A percentile compares a stretch with the other conserved stretches of the same genome.
Conservation (phyloP, 2,888 invertebrate genomes). For the Drosophila mercatorum region DNA sequence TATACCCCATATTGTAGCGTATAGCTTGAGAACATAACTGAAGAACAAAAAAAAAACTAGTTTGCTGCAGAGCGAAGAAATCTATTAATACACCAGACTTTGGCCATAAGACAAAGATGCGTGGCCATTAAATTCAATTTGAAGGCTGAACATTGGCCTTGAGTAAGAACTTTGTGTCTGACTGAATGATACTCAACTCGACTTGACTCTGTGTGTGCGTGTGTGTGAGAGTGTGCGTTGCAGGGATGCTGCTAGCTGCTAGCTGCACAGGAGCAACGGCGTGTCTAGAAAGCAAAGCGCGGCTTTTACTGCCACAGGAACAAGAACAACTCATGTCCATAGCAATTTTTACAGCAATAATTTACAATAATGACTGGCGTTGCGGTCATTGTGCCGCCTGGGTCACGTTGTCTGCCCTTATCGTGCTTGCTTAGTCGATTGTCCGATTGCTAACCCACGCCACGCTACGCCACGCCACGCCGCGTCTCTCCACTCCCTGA, state of each 20-base stretch:
- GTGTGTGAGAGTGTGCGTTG: neutral
- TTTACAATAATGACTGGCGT: conserved; percentile 73
- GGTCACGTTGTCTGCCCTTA: conserved; percentile 71
- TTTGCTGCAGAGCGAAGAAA: conserved; percentile 59
- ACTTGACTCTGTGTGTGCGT: neutral
- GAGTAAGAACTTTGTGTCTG: conserved; percentile 51
- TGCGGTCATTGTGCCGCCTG: conserved; percentile 76
- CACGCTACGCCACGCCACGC: neutral
- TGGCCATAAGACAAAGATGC: conserved; percentile 76
- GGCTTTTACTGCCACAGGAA: conserved; percentile 50
- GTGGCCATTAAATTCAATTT: conserved; percentile 80
- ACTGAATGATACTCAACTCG: conserved; percentile 13
- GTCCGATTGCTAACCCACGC: conserved; percentile 21
- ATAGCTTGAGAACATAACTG: conserved; percentile 14
- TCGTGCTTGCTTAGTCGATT: conserved; percentile 36
- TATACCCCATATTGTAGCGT: neutral
- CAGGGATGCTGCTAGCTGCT: conserved; percentile 22
- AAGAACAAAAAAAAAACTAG: conserved; percentile 57
- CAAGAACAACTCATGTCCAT: conserved; percentile 36
- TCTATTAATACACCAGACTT: conserved; percentile 77
- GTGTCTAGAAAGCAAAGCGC: conserved; percentile 59
- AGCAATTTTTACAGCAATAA: conserved; percentile 77
- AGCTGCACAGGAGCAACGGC: conserved; percentile 33
- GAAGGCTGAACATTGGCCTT: conserved; percentile 78
- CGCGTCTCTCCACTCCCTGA: neutral